A percentile compares a stretch with the other conserved stretches of the same genome.
phyloP scores from a whole-genome alignment of 2,888 invertebrate genomes.

The Tinea trinotella region DNA sequence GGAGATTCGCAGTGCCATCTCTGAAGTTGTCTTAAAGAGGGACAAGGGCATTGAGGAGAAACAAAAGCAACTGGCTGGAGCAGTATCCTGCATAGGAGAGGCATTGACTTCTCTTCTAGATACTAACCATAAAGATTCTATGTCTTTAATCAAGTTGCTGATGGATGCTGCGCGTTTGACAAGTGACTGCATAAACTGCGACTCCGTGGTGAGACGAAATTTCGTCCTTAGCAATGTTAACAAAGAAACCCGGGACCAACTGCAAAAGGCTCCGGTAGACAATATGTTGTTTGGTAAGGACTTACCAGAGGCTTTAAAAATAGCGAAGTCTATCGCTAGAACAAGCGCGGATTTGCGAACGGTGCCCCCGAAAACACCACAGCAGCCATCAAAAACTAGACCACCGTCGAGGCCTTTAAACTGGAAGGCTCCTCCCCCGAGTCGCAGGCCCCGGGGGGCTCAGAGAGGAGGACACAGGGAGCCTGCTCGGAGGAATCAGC shows the following conservation, averaged over 20 bases:
- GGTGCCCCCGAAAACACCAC: constrained; percentile 7
- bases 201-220: constrained; percentile 22
- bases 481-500: constrained; percentile 17
- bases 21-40: constrained; percentile 23
- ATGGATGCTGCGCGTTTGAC: constrained; percentile 23
- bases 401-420: constrained; percentile 19
- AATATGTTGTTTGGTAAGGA: constrained; percentile 24
- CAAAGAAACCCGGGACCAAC: constrained; percentile 25
- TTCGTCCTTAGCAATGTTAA: constrained; percentile 23
- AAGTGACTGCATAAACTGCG: constrained; percentile 23
- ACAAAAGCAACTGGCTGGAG: constrained; percentile 26
- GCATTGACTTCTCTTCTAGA: constrained; percentile 21
- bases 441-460: constrained; percentile 18
- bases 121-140: constrained; percentile 18
- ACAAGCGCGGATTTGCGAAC: constrained; percentile 23
- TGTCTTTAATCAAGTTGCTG: constrained; percentile 15
- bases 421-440: constrained; percentile 21
- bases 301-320: constrained; percentile 23
- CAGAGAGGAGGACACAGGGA: constrained; percentile 19
- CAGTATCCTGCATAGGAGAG: constrained; percentile 23
- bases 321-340: constrained; percentile 24
- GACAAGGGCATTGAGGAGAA: constrained; percentile 26
- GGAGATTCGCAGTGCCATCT: constrained; percentile 25
- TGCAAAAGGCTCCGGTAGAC: constrained; percentile 24
- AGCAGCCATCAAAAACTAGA: constrained; percentile 2